phyloP scores from a whole-genome alignment of 2,888 invertebrate genomes.

The Epistrophella euchroma region DNA sequence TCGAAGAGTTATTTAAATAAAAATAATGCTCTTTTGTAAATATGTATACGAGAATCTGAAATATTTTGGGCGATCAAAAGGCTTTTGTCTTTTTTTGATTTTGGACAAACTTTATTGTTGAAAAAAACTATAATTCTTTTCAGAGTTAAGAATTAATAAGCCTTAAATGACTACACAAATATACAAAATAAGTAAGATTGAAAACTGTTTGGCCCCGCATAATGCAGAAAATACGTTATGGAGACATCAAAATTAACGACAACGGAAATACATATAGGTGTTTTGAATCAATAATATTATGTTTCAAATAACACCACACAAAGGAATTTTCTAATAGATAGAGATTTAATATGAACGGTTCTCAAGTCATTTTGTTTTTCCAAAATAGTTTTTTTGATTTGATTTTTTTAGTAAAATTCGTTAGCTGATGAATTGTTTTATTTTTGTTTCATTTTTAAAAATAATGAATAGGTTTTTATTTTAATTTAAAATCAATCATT shows the following conservation, averaged over 20 bases:
- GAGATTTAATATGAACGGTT: background rate
- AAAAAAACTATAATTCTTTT: conserved; percentile 52
- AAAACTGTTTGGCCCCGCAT: conserved; percentile 76
- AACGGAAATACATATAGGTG: conserved; percentile 53
- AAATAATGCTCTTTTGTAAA: conserved; percentile 64
- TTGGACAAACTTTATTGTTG: conserved; percentile 38
- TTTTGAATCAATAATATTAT: conserved; percentile 43
- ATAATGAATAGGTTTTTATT: conserved; percentile 8
- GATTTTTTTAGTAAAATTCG: conserved; percentile 1
- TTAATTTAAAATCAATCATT: conserved; percentile 29
- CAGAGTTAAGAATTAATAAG: conserved; percentile 48
- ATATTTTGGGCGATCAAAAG: conserved; percentile 10
- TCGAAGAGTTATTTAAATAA: conserved; percentile 16
- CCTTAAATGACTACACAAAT: conserved; percentile 51
- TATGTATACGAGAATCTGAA: conserved; percentile 62
- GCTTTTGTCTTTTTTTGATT: conserved; percentile 35
- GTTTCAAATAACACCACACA: conserved; percentile 55
- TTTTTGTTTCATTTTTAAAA: background rate
- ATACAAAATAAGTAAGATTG: conserved; percentile 70
- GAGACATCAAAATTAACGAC: conserved; percentile 76
- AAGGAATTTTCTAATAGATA: conserved; percentile 21
- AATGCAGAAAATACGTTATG: conserved; percentile 76
- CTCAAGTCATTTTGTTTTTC: conserved; percentile 1
- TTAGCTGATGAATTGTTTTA: background rate
- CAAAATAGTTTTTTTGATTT: background rate